phyloP scores from a whole-genome alignment of 64 coral and sea anemone genomes.

The Hydrozoanthus tunicans region DNA sequence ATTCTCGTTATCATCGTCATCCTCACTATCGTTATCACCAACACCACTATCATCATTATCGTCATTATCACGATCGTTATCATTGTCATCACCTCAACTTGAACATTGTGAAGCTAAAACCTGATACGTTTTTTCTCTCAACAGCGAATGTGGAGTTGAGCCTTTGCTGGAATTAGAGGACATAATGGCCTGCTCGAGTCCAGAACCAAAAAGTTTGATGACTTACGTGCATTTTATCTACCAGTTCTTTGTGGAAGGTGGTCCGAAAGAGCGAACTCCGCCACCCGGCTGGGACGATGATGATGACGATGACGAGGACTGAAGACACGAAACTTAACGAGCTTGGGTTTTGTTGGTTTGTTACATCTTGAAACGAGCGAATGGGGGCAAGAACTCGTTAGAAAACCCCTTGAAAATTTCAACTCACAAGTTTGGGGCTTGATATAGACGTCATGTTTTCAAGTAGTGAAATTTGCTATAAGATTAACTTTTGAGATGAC shows the following conservation, averaged over 20 bases:
- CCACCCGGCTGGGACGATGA: constrained; percentile 31
- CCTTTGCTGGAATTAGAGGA: constrained; percentile 90
- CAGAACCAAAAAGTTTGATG: constrained; percentile 94
- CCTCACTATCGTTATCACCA: too few species aligned
- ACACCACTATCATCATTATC: too few species aligned
- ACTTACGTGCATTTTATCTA: constrained; percentile 95
- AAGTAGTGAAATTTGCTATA: too few species aligned
- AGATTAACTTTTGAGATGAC: too few species aligned
- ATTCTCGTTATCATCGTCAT: too few species aligned
- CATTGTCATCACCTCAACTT: background rate
- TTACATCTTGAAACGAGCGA: background rate
- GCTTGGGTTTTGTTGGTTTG: background rate
- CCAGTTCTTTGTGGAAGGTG: constrained; percentile 74
- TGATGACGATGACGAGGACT: background rate
- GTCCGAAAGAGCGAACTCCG: constrained; percentile 49
- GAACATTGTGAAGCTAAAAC: background rate
- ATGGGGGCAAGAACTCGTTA: background rate
- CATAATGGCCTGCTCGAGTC: constrained; percentile 63
- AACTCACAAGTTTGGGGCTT: too few species aligned
- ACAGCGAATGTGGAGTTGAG: constrained; percentile 86
- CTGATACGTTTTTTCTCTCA: background rate
- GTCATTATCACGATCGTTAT: too few species aligned
- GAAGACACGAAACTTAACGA: background rate
- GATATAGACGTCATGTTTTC: too few species aligned
- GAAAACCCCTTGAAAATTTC: too few species aligned